Conservation (phyloP, 1,140 invertebrate species). For the Hestina assimilis region DNA sequence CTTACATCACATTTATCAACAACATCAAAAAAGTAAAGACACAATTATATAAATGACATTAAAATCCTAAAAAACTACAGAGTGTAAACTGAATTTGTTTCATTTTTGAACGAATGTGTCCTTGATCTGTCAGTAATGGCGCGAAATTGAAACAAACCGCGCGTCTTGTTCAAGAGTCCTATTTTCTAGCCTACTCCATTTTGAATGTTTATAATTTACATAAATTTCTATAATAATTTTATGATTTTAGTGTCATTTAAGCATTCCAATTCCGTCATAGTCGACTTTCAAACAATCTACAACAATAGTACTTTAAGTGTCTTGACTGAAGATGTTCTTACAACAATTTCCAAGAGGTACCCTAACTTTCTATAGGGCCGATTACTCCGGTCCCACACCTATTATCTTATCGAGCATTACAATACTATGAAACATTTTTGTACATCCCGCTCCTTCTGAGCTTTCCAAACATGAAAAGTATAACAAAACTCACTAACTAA, state of each 20-base stretch:
- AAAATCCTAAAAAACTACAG: slow-evolving; percentile 30
- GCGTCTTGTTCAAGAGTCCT: too few species aligned
- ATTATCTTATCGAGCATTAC: slow-evolving; percentile 68
- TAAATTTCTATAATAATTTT: slow-evolving; percentile 2
- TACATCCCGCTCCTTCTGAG: slow-evolving; percentile 53
- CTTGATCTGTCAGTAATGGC: neutral
- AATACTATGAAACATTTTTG: slow-evolving; percentile 76
- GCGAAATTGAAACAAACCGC: too few species aligned
- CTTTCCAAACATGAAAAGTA: slow-evolving; percentile 62
- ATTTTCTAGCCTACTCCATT: too few species aligned
- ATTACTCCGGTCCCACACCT: slow-evolving; percentile 49
- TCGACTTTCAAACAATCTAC: slow-evolving; percentile 50
- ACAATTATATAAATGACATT: slow-evolving; percentile 38
- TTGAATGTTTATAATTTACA: neutral
- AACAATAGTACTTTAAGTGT: slow-evolving; percentile 77
- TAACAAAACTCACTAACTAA: slow-evolving; percentile 77
- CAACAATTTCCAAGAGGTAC: slow-evolving; percentile 67
- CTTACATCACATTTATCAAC: slow-evolving; percentile 74
- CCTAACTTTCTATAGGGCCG: slow-evolving; percentile 54
- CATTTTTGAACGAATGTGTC: neutral
- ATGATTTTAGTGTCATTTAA: slow-evolving; percentile 38
- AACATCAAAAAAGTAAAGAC: slow-evolving; percentile 76
- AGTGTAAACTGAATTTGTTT: neutral
- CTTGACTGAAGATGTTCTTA: slow-evolving; percentile 67
- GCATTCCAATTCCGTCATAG: slow-evolving; percentile 34